phyloP scores from a whole-genome alignment of 2,113 vertebrate genomes.

The Shinisaurus crocodilurus region DNA sequence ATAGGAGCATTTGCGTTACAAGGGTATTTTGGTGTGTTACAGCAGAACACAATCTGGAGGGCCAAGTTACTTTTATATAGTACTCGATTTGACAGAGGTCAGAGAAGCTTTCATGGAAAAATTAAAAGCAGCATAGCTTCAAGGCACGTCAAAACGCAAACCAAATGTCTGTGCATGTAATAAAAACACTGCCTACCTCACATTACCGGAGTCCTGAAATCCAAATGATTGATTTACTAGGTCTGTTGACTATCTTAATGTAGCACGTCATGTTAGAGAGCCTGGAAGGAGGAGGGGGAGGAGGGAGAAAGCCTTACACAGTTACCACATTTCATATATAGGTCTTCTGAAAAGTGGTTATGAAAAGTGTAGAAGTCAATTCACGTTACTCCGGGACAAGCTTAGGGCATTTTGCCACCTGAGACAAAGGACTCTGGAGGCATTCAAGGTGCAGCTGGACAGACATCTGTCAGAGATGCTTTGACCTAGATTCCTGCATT shows the following conservation, averaged over 20 bases:
- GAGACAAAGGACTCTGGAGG: too few relatives aligned
- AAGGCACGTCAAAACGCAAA: conserved; percentile 1
- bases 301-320: neutral
- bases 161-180: neutral
- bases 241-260: neutral
- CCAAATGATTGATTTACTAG: neutral
- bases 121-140: neutral
- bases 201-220: neutral
- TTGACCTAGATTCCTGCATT: too few relatives aligned
- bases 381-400: neutral
- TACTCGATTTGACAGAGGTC: neutral
- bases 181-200: conserved; percentile 2
- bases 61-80: conserved; percentile 1
- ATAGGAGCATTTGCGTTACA: neutral
- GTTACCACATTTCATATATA: neutral
- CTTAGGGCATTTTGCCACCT: neutral
- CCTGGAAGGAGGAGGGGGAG: neutral
- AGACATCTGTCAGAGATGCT: too few relatives aligned
- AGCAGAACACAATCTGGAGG: neutral
- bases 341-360: neutral
- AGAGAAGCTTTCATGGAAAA: conserved; percentile 12
- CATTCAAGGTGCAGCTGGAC: too few relatives aligned
- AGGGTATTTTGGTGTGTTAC: neutral
- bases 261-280: neutral
- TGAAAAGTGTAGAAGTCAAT: neutral